Evolutionary conservation across 2,797 vertebrate species (phyloP), one percentile per base, ranked within the genome.

Genomic region (Helarctos malayanus): DNA sequence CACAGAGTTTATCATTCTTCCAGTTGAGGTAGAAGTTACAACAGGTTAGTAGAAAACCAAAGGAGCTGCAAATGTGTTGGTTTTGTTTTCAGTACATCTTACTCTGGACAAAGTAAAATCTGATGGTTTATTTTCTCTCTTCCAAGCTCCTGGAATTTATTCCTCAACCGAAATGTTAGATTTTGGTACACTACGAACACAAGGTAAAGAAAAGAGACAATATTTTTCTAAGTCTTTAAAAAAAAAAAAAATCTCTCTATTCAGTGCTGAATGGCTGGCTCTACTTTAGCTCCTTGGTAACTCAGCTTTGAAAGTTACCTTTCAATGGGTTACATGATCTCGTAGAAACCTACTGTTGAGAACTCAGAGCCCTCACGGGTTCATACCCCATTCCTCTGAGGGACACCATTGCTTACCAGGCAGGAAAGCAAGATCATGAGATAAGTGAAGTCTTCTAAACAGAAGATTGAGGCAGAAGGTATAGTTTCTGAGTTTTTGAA

Each of bases 151-250:
- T 98, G 99, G 99, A 98, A 99, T 99, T 98, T 99, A 99, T 98
- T 99, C 99, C 96, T 99, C 99, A 98, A 99, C 99, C 97, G 99
- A 99, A 99, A 99, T 99, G 99, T 98, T 99, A 88, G 99, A 99
- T 99, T 99, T 99, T 99, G 99, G 99, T 98, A 99, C 99, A 3
- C 99, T 99, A 97, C 99, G 99, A 98, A 99, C 99, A 73, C 99
- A 99, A 99, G 99, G 99, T 99, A 98, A 89, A 91, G 19, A 88
- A 57, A 52, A 47, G 13, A 79, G 19, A 82, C 6, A 18, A 1
- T 71, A 1, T 92, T 25, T 84, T 84, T 73, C 16, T 68, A 59
- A n/a, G 35, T 90, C 71, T 81, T 21, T 19, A 69, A 80, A 21
- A 76, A 52, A 32, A 25, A 11, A 56, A 56, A 65, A n/a, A 63